Conservation (phyloP, 2,888 invertebrate species). For the Metalampra italica region DNA sequence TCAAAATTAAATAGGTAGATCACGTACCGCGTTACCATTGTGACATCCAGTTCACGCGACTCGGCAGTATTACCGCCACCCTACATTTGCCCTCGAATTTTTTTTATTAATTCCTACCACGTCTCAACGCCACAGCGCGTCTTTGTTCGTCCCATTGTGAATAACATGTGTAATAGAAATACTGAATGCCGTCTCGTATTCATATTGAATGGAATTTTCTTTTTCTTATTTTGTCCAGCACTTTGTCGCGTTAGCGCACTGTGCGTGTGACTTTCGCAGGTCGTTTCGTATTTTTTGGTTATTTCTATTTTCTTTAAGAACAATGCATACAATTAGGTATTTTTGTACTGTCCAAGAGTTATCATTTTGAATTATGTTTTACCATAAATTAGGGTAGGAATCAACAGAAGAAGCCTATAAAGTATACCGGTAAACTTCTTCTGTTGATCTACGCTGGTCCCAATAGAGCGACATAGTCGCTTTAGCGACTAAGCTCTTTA, state of each 20-base stretch:
- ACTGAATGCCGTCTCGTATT: slow-evolving; percentile 34
- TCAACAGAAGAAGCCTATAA: too few species aligned
- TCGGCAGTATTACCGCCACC: slow-evolving; percentile 54
- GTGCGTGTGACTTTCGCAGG: slow-evolving; percentile 15
- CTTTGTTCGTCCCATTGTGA: slow-evolving; percentile 70
- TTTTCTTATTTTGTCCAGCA: slow-evolving; percentile 42
- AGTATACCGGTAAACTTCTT: too few species aligned
- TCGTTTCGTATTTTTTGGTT: too few species aligned
- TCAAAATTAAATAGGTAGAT: slow-evolving; percentile 52
- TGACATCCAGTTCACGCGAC: slow-evolving; percentile 55
- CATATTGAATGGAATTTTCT: slow-evolving; percentile 46
- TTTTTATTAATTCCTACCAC: slow-evolving; percentile 70
- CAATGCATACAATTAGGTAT: too few species aligned
- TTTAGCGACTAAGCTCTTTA: too few species aligned
- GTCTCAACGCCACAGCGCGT: slow-evolving; percentile 37
- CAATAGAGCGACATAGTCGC: too few species aligned
- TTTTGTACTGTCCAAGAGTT: too few species aligned
- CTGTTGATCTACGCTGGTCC: too few species aligned
- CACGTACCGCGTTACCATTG: slow-evolving; percentile 63
- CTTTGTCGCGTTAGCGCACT: slow-evolving; percentile 29
- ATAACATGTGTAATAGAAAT: slow-evolving; percentile 58
- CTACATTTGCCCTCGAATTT: slow-evolving; percentile 45
- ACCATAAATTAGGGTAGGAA: too few species aligned
- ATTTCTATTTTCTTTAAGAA: not conserved
- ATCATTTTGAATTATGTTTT: too few species aligned